phyloP scores from a whole-genome alignment of 30 jellyfish, hydroid and myxozoan species.

The Aurelia aurita complex sp. Pacific region DNA sequence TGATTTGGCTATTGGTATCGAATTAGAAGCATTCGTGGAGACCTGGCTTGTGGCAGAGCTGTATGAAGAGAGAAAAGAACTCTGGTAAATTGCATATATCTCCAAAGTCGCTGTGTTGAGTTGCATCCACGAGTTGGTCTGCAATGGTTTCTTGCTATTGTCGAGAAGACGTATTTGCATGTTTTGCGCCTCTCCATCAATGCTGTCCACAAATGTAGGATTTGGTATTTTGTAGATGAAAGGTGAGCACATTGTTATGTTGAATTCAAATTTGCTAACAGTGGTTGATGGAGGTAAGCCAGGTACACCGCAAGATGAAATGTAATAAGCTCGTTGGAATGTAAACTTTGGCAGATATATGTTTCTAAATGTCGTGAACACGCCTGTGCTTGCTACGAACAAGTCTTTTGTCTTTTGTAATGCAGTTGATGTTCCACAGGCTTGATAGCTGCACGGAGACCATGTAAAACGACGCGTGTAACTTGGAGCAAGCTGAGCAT shows the following conservation, averaged over 20 bases:
- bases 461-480: slow-evolving; percentile 58
- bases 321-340: slow-evolving; percentile 48
- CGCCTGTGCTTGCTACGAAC: not conserved
- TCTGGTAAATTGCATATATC: slow-evolving; percentile 73
- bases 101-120: slow-evolving; percentile 82
- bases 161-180: slow-evolving; percentile 60
- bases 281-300: slow-evolving; percentile 78
- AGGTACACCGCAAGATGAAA: slow-evolving; percentile 76
- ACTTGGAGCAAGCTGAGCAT: slow-evolving; percentile 27
- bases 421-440: slow-evolving; percentile 47
- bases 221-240: slow-evolving; percentile 55
- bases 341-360: slow-evolving; percentile 33
- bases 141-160: slow-evolving; percentile 31
- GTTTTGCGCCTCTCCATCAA: slow-evolving; percentile 72
- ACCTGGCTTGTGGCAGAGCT: not conserved
- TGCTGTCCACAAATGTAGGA: slow-evolving; percentile 72
- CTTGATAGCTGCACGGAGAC: slow-evolving; percentile 25
- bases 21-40: not conserved
- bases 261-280: slow-evolving; percentile 22
- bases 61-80: slow-evolving; percentile 43
- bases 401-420: slow-evolving; percentile 46
- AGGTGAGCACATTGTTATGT: slow-evolving; percentile 72
- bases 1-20: not conserved
- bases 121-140: slow-evolving; percentile 85
- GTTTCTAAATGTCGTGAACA: slow-evolving; percentile 13